These are phyloP conservation scores for Eulemur rubriventer DNA, from an alignment of 2,797 vertebrate genomes.

Conservation along the genomic window DNA sequence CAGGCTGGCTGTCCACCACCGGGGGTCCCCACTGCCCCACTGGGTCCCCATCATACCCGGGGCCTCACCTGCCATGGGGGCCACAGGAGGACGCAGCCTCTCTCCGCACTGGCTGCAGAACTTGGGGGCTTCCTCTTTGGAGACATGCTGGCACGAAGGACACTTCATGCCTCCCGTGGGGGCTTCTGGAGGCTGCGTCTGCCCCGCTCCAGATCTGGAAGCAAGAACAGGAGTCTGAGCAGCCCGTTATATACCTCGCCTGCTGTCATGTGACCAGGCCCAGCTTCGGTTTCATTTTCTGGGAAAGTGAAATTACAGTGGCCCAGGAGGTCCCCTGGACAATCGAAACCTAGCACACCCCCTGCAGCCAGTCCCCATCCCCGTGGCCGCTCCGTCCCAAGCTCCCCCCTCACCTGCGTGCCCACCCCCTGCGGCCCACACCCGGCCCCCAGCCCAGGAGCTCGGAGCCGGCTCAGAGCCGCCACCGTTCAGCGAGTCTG, in stretches of 20 bases:
- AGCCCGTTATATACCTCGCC: neutral
- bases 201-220: neutral
- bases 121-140: conserved; percentile 80
- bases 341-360: neutral
- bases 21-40: neutral
- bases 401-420: accelerated
- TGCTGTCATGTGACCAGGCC: conserved; percentile 28
- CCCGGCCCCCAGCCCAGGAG: neutral
- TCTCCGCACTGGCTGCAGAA: conserved; percentile 88
- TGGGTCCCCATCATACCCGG: neutral
- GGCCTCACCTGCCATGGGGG: conserved; percentile 23
- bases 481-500: neutral
- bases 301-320: conserved; percentile 12
- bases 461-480: too few species aligned
- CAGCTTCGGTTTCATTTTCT: conserved; percentile 71
- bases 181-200: too few species aligned
- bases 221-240: neutral
- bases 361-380: neutral
- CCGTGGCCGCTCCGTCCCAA: neutral
- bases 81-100: conserved; percentile 13
- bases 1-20: neutral
- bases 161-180: conserved; percentile 85
- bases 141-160: conserved; percentile 54
- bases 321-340: neutral
- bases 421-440: neutral